Conservation (phyloP, 2,113 vertebrate species). For the Caranx melampygus region DNA sequence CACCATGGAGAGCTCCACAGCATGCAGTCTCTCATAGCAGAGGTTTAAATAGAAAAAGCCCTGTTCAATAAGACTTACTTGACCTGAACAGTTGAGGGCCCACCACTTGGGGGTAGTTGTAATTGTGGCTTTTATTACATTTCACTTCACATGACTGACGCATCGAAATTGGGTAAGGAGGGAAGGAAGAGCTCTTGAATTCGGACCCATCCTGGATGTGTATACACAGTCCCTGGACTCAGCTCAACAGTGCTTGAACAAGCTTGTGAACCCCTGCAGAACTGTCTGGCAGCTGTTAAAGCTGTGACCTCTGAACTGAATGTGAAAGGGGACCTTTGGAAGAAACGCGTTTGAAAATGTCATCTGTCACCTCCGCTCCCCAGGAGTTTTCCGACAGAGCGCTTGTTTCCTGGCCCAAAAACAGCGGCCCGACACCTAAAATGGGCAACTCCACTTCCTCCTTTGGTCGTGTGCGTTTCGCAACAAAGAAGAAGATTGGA, state of each 20-base stretch:
- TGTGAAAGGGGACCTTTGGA: constrained; percentile 57
- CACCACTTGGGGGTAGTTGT: not conserved
- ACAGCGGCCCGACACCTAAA: constrained; percentile 14
- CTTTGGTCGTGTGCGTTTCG: constrained; percentile 5
- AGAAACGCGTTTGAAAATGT: constrained; percentile 70
- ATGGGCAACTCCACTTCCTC: not conserved
- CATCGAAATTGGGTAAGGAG: not conserved
- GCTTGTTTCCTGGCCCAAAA: constrained; percentile 36
- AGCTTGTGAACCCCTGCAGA: constrained; percentile 27
- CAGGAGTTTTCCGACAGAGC: constrained; percentile 39
- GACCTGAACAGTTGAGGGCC: not conserved
- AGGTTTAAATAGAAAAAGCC: not conserved
- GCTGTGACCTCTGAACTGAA: constrained; percentile 54
- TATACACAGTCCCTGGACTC: not conserved
- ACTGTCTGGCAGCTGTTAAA: constrained; percentile 51
- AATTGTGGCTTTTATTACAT: too few species aligned
- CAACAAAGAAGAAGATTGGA: not conserved
- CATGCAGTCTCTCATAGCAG: too few species aligned
- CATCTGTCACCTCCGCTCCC: constrained; percentile 67
- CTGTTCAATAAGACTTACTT: not conserved
- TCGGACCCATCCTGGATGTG: not conserved
- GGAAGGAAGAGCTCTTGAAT: not conserved
- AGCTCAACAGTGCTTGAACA: constrained; percentile 9
- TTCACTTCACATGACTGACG: not conserved
- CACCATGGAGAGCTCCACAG: constrained; percentile 31